Percentiles rank a stretch among this genome's conserved stretches.
Evolutionary conservation across 2,113 vertebrate genomes (phyloP).

Genomic region (Acrocephalus arundinaceus): DNA sequence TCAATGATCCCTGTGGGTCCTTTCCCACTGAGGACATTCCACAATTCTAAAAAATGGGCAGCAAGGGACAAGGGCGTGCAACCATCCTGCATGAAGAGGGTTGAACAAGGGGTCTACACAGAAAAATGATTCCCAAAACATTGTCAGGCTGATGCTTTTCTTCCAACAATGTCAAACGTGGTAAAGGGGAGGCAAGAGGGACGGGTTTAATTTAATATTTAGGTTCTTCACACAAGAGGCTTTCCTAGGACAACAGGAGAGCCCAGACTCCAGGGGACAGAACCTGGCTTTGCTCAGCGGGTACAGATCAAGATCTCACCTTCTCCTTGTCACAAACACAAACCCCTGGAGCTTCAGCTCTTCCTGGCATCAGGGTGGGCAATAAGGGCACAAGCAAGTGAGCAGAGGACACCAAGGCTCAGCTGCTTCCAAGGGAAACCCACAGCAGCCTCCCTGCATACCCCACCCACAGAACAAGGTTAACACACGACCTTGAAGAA

Average conservation of each 20-base stretch:
- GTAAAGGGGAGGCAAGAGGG: neutral
- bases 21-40: neutral
- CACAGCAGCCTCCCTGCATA: fast-evolving
- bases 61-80: neutral
- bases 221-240: fast-evolving
- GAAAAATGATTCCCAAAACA: neutral
- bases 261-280: neutral
- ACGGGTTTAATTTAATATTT: neutral
- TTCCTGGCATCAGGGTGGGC: neutral
- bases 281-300: neutral
- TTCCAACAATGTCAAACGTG: fast-evolving
- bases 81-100: fast-evolving
- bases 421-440: neutral
- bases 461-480: fast-evolving
- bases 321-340: neutral
- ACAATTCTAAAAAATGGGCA: neutral
- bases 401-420: neutral
- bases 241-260: fast-evolving
- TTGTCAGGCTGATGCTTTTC: neutral
- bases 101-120: neutral
- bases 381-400: neutral
- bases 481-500: neutral
- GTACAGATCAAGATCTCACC: fast-evolving
- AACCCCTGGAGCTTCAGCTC: neutral
- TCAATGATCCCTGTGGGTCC: fast-evolving